A percentile compares a stretch with the other conserved stretches of the same genome.
These are phyloP conservation scores for Boulengeromyrus knoepffleri DNA, from an alignment of 2,113 vertebrate genomes.

Conservation along the genomic window DNA sequence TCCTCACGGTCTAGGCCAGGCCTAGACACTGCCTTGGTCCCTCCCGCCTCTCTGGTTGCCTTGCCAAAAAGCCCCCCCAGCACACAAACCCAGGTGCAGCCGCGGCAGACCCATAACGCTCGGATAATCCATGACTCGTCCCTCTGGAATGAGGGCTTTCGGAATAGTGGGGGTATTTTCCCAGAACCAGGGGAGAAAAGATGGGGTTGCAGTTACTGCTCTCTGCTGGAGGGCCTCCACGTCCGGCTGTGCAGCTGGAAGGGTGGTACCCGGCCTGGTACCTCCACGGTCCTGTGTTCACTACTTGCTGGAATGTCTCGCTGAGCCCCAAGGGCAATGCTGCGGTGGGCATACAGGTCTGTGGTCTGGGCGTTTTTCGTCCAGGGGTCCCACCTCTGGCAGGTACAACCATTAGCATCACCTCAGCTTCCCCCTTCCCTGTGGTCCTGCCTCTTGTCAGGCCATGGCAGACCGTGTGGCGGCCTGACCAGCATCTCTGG, in stretches of 20 bases:
- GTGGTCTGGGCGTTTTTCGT: not conserved
- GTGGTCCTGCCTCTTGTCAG: not conserved
- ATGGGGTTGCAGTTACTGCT: slow-evolving; percentile 29
- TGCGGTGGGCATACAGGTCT: not conserved
- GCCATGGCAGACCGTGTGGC: not conserved
- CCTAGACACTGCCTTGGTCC: not conserved
- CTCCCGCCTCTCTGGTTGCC: slow-evolving; percentile 7
- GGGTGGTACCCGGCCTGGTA: not conserved
- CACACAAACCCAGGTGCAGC: slow-evolving; percentile 20
- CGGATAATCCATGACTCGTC: slow-evolving; percentile 49
- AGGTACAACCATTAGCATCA: not conserved
- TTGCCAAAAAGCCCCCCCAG: not conserved
- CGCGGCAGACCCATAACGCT: slow-evolving; percentile 42
- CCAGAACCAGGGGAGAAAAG: slow-evolving; percentile 38
- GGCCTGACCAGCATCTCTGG: not conserved
- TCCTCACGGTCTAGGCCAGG: not conserved
- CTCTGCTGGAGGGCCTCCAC: slow-evolving; percentile 36
- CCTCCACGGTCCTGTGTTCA: not conserved
- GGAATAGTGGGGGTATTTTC: slow-evolving; percentile 36
- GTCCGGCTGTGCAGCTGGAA: not conserved
- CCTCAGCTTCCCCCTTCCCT: not conserved
- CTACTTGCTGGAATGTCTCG: not conserved
- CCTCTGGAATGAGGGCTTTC: slow-evolving; percentile 49
- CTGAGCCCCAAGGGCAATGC: not conserved
- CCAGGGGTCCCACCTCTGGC: not conserved